Conservation (phyloP, 2,888 invertebrate genomes). For the Cenopis cana region DNA sequence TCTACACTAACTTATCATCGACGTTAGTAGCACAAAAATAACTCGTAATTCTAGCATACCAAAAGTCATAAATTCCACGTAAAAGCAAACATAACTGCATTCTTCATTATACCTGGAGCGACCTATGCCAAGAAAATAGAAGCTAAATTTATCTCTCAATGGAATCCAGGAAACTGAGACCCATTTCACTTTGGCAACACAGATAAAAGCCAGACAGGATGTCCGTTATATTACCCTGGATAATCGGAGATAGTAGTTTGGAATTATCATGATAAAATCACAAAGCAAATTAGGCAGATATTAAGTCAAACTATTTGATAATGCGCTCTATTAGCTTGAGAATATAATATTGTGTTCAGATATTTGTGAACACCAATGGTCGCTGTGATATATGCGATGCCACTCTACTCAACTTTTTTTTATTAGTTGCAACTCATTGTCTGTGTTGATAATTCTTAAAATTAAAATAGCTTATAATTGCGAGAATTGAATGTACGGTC, state of each 20-base stretch:
- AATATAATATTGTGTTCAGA: too few species aligned
- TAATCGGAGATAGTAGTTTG: not conserved
- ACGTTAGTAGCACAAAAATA: not conserved
- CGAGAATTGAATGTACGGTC: too few species aligned
- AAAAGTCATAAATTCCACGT: not conserved
- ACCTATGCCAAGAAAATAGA: constrained; percentile 32
- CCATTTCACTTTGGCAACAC: constrained; percentile 26
- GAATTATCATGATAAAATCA: too few species aligned
- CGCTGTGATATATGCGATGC: too few species aligned
- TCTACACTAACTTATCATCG: not conserved
- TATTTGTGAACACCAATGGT: too few species aligned
- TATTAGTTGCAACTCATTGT: too few species aligned
- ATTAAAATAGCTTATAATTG: too few species aligned
- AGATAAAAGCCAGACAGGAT: constrained; percentile 14
- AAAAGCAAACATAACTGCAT: constrained; percentile 5
- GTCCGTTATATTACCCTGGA: constrained; percentile 8
- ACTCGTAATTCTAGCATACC: not conserved
- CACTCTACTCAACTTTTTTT: too few species aligned
- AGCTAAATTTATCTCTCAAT: constrained; percentile 23
- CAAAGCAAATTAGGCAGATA: too few species aligned
- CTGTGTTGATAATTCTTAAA: too few species aligned
- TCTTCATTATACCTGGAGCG: constrained; percentile 25
- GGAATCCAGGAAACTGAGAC: constrained; percentile 36
- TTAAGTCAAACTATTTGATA: too few species aligned
- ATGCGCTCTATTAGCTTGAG: too few species aligned